Evolutionary conservation across 2,113 vertebrate genomes (phyloP).

Genomic region (Clarias macrocephalus): DNA sequence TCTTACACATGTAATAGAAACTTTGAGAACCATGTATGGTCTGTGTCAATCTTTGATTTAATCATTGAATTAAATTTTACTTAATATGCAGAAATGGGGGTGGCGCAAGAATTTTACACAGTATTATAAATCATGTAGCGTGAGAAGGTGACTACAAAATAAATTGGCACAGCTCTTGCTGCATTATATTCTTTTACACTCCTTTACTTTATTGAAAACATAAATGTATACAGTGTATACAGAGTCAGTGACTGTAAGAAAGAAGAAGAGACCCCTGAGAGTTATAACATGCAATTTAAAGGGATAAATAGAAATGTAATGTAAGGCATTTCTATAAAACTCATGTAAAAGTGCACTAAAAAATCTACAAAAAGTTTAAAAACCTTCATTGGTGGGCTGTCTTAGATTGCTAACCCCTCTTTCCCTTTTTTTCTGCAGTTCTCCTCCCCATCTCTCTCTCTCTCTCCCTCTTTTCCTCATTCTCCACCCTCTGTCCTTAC

Average conservation of each 20-base stretch:
- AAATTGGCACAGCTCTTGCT: not conserved
- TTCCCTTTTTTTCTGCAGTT: not conserved
- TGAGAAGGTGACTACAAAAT: too few species aligned
- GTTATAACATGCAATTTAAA: not conserved
- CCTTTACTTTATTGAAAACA: not conserved
- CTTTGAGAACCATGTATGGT: too few species aligned
- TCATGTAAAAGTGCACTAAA: not conserved
- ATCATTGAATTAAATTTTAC: not conserved
- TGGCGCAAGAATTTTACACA: too few species aligned
- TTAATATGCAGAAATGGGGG: not conserved
- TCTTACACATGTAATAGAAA: too few species aligned
- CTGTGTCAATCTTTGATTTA: too few species aligned
- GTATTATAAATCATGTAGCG: too few species aligned
- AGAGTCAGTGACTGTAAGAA: not conserved
- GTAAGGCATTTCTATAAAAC: not conserved
- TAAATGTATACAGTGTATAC: not conserved
- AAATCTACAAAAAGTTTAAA: not conserved
- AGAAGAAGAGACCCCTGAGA: not conserved
- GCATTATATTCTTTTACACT: not conserved
- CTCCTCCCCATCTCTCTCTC: conserved; percentile 7
- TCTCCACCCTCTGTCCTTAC: not conserved
- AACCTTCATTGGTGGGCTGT: not conserved
- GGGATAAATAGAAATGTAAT: not conserved
- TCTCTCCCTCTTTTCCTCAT: not conserved
- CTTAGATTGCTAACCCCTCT: not conserved